A percentile compares a stretch with the other conserved stretches of the same genome.
These are phyloP conservation scores for Drosophila lacertosa DNA, from an alignment of 1,140 invertebrate genomes.

Conservation along the genomic window DNA sequence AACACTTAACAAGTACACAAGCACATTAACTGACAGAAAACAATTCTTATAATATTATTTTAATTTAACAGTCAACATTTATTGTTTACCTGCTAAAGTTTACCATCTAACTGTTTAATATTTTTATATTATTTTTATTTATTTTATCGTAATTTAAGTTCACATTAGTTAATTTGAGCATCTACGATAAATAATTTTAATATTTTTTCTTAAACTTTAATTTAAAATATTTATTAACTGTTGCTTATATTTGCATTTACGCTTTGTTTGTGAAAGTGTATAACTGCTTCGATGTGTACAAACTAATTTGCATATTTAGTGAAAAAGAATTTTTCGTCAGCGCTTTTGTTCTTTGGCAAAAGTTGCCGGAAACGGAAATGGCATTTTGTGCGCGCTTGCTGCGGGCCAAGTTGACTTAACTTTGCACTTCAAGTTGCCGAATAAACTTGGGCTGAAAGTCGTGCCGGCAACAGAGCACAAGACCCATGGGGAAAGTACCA, in stretches of 20 bases:
- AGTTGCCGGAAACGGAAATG: conserved; percentile 80
- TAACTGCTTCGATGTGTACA: neutral
- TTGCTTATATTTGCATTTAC: no score
- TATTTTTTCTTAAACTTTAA: no score
- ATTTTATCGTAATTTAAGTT: no score
- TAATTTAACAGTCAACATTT: neutral
- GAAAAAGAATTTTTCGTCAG: conserved; percentile 31
- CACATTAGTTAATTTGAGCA: no score
- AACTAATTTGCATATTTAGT: neutral
- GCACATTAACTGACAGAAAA: no score
- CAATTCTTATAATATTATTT: no score
- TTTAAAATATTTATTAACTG: no score
- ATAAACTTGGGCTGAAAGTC: conserved; percentile 75
- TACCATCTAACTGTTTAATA: neutral
- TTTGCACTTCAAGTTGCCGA: conserved; percentile 79
- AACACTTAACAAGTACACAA: neutral
- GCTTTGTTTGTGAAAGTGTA: conserved; percentile 5
- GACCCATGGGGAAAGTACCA: neutral
- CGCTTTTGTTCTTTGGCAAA: conserved; percentile 68
- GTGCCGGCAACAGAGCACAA: conserved; percentile 9
- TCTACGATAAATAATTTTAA: no score
- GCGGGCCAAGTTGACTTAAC: conserved; percentile 73
- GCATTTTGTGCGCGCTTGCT: conserved; percentile 72
- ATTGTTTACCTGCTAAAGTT: neutral
- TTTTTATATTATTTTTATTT: no score